Evolutionary conservation across 1,140 invertebrate species (phyloP).

Genomic region (Coptotermes formosanus): DNA sequence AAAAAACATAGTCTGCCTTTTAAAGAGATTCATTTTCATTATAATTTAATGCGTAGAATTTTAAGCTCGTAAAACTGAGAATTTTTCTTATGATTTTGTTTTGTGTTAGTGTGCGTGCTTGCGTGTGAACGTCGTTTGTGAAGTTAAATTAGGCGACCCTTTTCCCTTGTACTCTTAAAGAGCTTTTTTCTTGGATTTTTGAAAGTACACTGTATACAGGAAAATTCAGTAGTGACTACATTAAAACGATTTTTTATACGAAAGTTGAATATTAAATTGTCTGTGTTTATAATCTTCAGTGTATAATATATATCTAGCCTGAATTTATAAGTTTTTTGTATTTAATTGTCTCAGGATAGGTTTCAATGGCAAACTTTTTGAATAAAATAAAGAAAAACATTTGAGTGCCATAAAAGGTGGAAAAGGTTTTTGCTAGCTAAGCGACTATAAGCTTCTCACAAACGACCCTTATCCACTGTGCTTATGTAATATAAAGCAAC

Average conservation of each 20-base stretch:
- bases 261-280: no score
- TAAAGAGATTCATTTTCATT: slow-evolving; percentile 17
- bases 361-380: no score
- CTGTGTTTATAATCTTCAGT: no score
- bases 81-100: not conserved
- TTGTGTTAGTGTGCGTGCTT: not conserved
- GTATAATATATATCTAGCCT: no score
- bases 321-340: no score
- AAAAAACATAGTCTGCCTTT: not conserved
- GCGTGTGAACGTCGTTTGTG: not conserved
- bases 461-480: no score
- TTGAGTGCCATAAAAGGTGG: no score
- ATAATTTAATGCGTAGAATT: slow-evolving; percentile 9
- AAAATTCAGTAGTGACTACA: not conserved
- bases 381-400: no score
- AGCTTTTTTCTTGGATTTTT: not conserved
- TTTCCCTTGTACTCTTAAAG: not conserved
- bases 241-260: not conserved
- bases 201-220: not conserved
- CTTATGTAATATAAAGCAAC: no score
- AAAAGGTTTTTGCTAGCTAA: no score
- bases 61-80: not conserved
- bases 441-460: no score
- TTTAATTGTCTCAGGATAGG: no score
- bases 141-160: not conserved